Evolutionary conservation across 2,888 invertebrate genomes (phyloP), one percentile per base, ranked within the genome.

Genomic region (Opisthograptis luteolata): DNA sequence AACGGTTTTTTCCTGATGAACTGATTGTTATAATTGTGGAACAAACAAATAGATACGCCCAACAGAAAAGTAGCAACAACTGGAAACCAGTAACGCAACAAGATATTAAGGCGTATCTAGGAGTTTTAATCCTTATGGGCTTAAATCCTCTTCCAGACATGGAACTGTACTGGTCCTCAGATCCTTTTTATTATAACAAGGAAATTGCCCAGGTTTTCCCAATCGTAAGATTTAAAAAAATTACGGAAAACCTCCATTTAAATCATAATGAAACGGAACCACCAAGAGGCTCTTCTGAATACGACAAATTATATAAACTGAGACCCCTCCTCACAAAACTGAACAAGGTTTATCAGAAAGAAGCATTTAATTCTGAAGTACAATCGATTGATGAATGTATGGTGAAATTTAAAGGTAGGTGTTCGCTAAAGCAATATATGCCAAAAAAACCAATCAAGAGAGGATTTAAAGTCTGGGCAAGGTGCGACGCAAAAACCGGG

Each of bases 71-170:
- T 35, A 60, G 63, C 20, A 12, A 30, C 25, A 56, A 67, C 39
- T 72, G 61, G 62, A 55, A 15, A 51, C 58, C 59, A 39, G 60
- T 64, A 15, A 58, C 55, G 52, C 37, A 41, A 45, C 28, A 62
- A 45, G 68, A 68, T 25, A 62, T 73, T 0, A 64, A 25, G 15
- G 66, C 69, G 3, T 68, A 63, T 56, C 47, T 73, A 45, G 69
- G 71, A 46, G 39, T 73, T 48, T 51, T 72, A 13, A 66, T 70
- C 4, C 39, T 73, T 37, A 73, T 70, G 70, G 72, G 73, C 15
- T 54, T 72, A 37, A 63, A 70, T 53, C 66, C 68, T 27, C 36
- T 70, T 2, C 63, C 66, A 1, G 63, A 68, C 28, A 54, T 67
- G 39, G 64, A 69, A 22, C 47, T 69, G 7, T 67, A 70, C 36